phyloP scores from a whole-genome alignment of 2,113 vertebrate species.

The Perca schrenkii region DNA sequence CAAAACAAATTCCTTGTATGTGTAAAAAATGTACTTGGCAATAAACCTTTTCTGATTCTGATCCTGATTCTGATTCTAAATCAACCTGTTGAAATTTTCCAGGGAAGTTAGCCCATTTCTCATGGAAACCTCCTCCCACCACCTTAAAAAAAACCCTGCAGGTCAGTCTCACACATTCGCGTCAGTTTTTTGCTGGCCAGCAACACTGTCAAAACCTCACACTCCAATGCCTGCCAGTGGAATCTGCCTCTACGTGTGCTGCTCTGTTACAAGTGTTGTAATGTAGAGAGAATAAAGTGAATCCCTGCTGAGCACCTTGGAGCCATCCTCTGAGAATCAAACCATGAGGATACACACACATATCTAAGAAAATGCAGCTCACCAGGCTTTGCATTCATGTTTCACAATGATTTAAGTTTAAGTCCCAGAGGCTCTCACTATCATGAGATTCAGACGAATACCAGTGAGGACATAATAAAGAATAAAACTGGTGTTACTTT shows the following conservation, averaged over 20 bases:
- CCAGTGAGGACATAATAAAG: no score
- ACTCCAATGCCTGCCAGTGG: neutral
- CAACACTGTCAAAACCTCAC: neutral
- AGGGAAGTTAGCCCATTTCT: neutral
- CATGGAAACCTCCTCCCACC: conserved; percentile 3
- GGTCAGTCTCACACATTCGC: neutral
- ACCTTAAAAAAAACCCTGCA: neutral
- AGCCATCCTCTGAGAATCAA: neutral
- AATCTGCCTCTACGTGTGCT: neutral
- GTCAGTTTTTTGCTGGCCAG: neutral
- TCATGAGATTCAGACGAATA: neutral
- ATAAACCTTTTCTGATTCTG: no score
- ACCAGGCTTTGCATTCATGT: neutral
- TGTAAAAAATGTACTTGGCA: no score
- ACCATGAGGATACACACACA: neutral
- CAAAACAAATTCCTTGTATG: no score
- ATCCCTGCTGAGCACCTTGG: conserved; percentile 1
- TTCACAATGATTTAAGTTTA: neutral
- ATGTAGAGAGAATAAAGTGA: conserved; percentile 21
- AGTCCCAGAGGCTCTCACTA: neutral
- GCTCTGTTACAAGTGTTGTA: conserved; percentile 9
- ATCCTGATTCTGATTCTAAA: no score
- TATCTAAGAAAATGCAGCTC: neutral
- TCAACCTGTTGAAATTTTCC: neutral
- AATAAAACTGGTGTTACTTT: neutral